Conservation (phyloP, 2,797 vertebrate species). For the Silurus lanzhouensis region DNA sequence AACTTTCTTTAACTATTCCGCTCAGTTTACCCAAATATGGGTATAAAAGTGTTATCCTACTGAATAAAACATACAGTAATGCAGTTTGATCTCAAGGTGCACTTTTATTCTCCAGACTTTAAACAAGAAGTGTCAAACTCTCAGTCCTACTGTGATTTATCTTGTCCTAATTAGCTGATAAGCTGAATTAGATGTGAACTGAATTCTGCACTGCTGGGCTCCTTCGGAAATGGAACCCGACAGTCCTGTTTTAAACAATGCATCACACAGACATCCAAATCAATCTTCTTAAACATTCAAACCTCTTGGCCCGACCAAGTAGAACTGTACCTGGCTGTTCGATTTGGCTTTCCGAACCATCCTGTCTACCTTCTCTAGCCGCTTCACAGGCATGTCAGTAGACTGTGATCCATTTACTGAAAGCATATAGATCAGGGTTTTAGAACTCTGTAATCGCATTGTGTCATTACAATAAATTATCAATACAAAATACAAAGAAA, state of each 20-base stretch:
- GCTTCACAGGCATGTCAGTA: constrained; percentile 69
- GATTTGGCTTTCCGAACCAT: constrained; percentile 73
- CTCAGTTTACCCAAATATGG: background rate
- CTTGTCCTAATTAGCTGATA: background rate
- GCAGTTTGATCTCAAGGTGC: background rate
- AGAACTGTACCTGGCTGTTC: constrained; percentile 75
- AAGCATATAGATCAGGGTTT: constrained; percentile 14
- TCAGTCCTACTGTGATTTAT: background rate
- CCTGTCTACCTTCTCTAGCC: constrained; percentile 68
- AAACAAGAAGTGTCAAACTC: background rate
- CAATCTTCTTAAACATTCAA: constrained; percentile 2
- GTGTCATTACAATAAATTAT: background rate
- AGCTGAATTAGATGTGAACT: background rate
- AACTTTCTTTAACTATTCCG: background rate
- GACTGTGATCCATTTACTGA: constrained; percentile 80
- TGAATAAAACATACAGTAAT: background rate
- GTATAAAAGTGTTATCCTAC: background rate
- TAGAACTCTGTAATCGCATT: background rate
- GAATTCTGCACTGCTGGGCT: background rate
- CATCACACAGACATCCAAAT: background rate
- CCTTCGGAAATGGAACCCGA: background rate
- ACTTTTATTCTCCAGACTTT: constrained; percentile 15
- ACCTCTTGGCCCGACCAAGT: background rate
- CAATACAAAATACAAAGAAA: background rate
- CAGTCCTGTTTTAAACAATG: background rate